Percentiles rank a stretch among this genome's conserved stretches.
Evolutionary conservation across 2,888 invertebrate species (phyloP).

Genomic region (Helleia helle): DNA sequence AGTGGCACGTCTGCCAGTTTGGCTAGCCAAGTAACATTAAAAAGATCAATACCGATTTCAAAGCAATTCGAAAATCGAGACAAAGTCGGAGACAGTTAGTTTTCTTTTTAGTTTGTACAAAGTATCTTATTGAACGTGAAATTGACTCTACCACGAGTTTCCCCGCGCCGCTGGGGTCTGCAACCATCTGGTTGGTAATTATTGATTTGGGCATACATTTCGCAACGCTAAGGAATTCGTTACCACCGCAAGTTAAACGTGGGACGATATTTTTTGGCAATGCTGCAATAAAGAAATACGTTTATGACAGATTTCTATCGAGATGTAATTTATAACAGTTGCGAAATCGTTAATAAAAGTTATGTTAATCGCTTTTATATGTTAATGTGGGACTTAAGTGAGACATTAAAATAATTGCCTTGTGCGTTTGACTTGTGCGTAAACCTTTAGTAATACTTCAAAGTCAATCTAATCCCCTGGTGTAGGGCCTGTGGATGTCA

Average conservation of each 20-base stretch:
- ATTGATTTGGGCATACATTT: neutral
- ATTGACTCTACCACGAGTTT: neutral
- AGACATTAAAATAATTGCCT: neutral
- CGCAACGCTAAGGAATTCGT: conserved; percentile 1
- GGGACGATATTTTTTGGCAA: conserved; percentile 2
- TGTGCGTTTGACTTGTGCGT: no score
- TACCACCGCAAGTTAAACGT: neutral
- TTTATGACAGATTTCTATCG: conserved; percentile 8
- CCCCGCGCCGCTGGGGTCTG: neutral
- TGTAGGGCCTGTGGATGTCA: no score
- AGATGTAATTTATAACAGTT: neutral
- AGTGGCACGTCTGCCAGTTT: no score
- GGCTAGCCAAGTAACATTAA: no score
- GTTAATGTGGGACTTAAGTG: neutral
- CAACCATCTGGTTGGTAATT: neutral
- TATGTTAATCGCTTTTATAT: neutral
- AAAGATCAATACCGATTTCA: no score
- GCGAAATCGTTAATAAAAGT: neutral
- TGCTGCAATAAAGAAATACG: neutral
- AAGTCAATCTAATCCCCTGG: no score
- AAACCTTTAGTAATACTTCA: no score
- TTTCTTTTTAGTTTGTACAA: no score
- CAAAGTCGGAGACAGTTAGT: no score
- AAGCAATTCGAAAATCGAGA: no score
- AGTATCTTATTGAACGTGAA: neutral